These are phyloP conservation scores for Romanogobio albipinnatus DNA, from an alignment of 2,113 vertebrate species.

Conservation along the genomic window DNA sequence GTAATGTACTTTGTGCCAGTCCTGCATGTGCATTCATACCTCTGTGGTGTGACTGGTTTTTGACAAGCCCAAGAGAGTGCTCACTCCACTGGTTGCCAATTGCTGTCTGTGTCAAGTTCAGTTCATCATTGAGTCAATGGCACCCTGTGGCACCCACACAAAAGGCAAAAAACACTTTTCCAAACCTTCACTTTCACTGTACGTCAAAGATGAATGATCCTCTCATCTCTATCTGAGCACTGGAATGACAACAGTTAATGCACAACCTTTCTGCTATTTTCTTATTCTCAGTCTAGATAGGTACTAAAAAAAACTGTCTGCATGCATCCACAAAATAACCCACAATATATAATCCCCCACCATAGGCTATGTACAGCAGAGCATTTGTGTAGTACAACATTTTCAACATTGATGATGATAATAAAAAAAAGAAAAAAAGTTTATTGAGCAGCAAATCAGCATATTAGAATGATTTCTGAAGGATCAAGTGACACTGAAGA, in stretches of 20 bases:
- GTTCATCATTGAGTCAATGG: not conserved
- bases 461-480: not conserved
- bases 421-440: not conserved
- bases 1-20: too few species aligned
- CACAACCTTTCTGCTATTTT: not conserved
- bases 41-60: not conserved
- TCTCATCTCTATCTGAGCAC: not conserved
- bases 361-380: not conserved
- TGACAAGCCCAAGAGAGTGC: not conserved
- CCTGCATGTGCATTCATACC: not conserved
- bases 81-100: not conserved
- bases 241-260: not conserved
- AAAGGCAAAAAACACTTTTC: not conserved
- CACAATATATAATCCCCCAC: not conserved
- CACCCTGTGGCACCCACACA: not conserved
- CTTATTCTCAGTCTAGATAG: not conserved
- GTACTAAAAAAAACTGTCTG: not conserved
- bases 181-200: slow-evolving; percentile 10
- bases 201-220: not conserved
- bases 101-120: not conserved
- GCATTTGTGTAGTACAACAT: not conserved
- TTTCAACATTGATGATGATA: not conserved
- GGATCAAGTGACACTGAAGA: not conserved
- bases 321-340: not conserved
- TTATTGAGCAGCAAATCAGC: not conserved